Evolutionary conservation across 2,797 vertebrate species (phyloP), one percentile per base, ranked within the genome.

Genomic region (Myripristis murdjan): DNA sequence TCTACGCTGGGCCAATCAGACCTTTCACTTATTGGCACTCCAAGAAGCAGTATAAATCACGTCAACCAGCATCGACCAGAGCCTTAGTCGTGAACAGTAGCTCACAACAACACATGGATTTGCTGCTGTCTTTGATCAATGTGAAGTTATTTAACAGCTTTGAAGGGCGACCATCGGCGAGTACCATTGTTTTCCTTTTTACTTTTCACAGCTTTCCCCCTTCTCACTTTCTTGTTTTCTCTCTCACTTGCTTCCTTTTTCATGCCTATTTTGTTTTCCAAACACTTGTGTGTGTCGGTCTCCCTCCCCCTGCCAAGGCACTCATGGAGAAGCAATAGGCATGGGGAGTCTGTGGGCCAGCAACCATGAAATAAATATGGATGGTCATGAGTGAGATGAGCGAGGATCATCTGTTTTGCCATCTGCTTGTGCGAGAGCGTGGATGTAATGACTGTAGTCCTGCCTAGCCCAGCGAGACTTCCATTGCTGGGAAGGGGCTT

Each of bases 291-390:
- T 80, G 88, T 71, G 62, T 82, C 75, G 78, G 86, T 84, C 91
- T 77, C 85, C 72, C 46, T 87, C 79, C 80, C 79, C 58, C 75
- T 92, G 91, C 89, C 89, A 91, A 90, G 81, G 84, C 90, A 88
- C 90, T 93, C 89, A 87, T 89, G 81, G 88, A 91, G 90, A 90
- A 91, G 89, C 91, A 85, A 89, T 90, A 84, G 92, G 91, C 88
- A 82, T 79, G 88, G 90, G 91, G 87, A 89, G 87, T 90, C 83
- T 91, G 86, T 81, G 89, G 91, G 92, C 90, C 92, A 94, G 93
- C 91, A 91, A 93, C 92, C 91, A 92, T 94, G 93, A 95, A 95
- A 95, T 94, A 95, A 95, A 95, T 95, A 95, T 94, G 93, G 92
- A 95, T 89, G 91, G 91, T 93, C 91, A 93, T 94, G 93, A 93